A percentile compares a stretch with the other conserved stretches of the same genome.
These are phyloP conservation scores for Chouioia cunea DNA, from an alignment of 2,888 invertebrate genomes.

Conservation along the genomic window DNA sequence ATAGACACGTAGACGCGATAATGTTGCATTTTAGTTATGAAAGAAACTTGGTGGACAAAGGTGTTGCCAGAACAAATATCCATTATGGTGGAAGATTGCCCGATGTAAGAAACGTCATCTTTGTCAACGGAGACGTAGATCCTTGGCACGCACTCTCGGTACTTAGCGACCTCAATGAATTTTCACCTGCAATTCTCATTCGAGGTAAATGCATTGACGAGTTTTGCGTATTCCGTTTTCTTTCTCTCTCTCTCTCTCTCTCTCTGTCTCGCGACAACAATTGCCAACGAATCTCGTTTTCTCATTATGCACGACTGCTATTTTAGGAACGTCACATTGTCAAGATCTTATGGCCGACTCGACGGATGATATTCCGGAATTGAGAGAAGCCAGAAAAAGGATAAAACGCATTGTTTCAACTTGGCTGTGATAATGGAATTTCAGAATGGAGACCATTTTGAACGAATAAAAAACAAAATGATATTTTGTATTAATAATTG, in stretches of 20 bases:
- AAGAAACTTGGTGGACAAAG: slow-evolving; percentile 60
- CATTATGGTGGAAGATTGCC: slow-evolving; percentile 71
- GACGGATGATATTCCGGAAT: slow-evolving; percentile 46
- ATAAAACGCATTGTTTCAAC: slow-evolving; percentile 51
- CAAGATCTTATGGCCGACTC: slow-evolving; percentile 52
- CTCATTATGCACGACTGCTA: slow-evolving; percentile 1
- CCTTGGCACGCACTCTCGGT: slow-evolving; percentile 74
- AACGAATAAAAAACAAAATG: slow-evolving; percentile 13
- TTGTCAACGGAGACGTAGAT: slow-evolving; percentile 74
- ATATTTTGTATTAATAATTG: slow-evolving; percentile 9
- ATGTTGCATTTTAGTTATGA: slow-evolving; percentile 53
- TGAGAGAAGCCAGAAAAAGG: slow-evolving; percentile 51
- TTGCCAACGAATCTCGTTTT: no score
- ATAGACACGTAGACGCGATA: no score
- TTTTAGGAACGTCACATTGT: slow-evolving; percentile 58
- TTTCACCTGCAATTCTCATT: slow-evolving; percentile 59
- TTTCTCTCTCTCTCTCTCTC: neutral
- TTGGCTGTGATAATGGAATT: slow-evolving; percentile 47
- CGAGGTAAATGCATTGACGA: slow-evolving; percentile 52
- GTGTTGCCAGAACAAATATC: slow-evolving; percentile 68
- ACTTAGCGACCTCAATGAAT: slow-evolving; percentile 64
- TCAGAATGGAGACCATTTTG: neutral
- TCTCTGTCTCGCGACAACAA: no score
- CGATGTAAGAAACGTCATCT: slow-evolving; percentile 72
- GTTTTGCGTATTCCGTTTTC: neutral